Conservation (phyloP, 2,113 vertebrate species). For the Callocephalon fimbriatum region DNA sequence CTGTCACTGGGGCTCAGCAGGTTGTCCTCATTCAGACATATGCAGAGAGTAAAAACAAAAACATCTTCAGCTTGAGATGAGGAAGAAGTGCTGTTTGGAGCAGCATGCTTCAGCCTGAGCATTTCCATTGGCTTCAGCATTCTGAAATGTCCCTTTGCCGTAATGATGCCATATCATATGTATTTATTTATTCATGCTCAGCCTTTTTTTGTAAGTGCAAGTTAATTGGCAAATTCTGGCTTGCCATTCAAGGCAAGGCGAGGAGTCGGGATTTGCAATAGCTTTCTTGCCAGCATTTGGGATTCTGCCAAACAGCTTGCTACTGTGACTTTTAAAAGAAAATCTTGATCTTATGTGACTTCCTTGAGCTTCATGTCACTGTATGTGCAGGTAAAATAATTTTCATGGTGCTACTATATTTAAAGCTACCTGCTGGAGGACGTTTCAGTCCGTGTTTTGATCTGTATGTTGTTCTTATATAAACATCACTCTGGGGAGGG, state of each 20-base stretch:
- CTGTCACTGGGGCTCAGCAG: not conserved
- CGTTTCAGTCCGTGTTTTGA: not conserved
- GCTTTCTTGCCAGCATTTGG: not conserved
- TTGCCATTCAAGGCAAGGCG: not conserved
- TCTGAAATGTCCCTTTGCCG: not conserved
- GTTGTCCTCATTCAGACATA: not conserved
- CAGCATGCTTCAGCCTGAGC: not conserved
- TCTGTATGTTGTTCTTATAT: not conserved
- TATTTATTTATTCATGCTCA: slow-evolving; percentile 25
- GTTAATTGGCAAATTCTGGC: slow-evolving; percentile 44
- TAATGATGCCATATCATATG: not conserved
- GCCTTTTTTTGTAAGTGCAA: slow-evolving; percentile 17
- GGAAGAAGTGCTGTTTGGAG: not conserved
- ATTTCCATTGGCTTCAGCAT: not conserved
- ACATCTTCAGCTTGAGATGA: not conserved
- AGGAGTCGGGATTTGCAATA: not conserved
- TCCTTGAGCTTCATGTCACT: not conserved
- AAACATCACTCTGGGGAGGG: not conserved
- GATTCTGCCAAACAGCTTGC: slow-evolving; percentile 12
- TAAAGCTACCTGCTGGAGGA: not conserved
- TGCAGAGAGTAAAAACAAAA: not conserved
- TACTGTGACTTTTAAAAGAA: not conserved
- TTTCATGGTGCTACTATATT: not conserved
- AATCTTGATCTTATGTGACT: not conserved
- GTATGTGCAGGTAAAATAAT: not conserved